Evolutionary conservation across 2,797 vertebrate genomes (phyloP).

Genomic region (Spinus pinus): DNA sequence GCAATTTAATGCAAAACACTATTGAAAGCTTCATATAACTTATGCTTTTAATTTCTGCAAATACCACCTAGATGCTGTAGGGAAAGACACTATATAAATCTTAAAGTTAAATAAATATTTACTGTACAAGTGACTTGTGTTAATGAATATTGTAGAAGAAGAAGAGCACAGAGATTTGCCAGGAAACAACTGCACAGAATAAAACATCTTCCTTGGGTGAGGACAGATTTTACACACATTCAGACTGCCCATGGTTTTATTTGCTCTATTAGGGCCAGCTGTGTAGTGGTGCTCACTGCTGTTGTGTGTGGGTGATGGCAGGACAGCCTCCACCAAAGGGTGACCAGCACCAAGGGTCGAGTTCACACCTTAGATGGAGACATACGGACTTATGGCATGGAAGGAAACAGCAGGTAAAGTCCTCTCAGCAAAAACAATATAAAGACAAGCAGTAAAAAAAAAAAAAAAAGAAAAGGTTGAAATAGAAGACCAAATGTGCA

Average conservation of each 20-base stretch:
- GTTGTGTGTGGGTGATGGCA: neutral
- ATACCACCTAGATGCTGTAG: conserved; percentile 58
- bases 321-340: neutral
- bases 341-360: neutral
- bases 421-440: neutral
- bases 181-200: neutral
- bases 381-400: neutral
- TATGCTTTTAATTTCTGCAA: conserved; percentile 71
- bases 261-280: neutral
- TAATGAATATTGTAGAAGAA: conserved; percentile 59
- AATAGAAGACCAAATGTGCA: neutral
- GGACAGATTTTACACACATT: neutral
- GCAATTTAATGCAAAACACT: conserved; percentile 65
- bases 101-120: conserved; percentile 65
- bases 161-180: neutral
- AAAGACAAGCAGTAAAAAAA: neutral
- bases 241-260: neutral
- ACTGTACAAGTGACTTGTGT: conserved; percentile 39
- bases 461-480: neutral
- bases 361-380: neutral
- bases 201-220: neutral
- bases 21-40: conserved; percentile 68
- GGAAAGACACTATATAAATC: conserved; percentile 60
- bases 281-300: neutral
- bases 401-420: neutral